Conservation (phyloP, 92 coral and sea anemone genomes). For the Nematostella vectensis region DNA sequence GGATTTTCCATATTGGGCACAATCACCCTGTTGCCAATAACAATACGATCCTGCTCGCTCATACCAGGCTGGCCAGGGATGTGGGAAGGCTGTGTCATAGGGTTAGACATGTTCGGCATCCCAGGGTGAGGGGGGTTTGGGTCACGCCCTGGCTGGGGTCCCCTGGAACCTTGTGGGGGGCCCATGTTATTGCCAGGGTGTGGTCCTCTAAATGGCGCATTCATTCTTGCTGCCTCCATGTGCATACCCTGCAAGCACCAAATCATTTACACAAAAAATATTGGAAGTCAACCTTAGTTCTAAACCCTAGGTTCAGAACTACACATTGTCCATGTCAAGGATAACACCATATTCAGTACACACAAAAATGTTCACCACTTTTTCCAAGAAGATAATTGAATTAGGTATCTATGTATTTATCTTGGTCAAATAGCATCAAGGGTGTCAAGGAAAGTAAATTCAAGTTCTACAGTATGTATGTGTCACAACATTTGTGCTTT, state of each 20-base stretch:
- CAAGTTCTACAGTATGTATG: too few relatives aligned
- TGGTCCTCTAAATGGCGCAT: constrained; percentile 27
- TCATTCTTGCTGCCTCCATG: constrained; percentile 16
- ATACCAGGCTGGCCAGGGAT: constrained; percentile 30
- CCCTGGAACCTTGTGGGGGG: constrained; percentile 19
- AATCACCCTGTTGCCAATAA: constrained; percentile 74
- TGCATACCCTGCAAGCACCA: constrained; percentile 9
- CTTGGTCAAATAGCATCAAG: too few relatives aligned
- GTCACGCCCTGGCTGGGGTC: constrained; percentile 16
- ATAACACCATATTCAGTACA: too few relatives aligned
- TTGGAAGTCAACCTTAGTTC: too few relatives aligned
- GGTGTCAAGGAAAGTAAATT: too few relatives aligned
- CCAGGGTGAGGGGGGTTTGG: constrained; percentile 37
- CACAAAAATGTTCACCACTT: too few relatives aligned
- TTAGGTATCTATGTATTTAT: too few relatives aligned
- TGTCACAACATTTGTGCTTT: too few relatives aligned
- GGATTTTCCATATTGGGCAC: constrained; percentile 74
- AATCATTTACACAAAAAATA: too few relatives aligned
- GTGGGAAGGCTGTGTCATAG: constrained; percentile 15
- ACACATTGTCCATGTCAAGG: too few relatives aligned
- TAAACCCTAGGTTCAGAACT: too few relatives aligned
- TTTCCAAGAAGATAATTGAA: too few relatives aligned
- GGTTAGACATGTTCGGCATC: constrained; percentile 16
- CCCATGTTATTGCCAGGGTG: constrained; percentile 25
- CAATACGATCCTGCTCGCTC: constrained; percentile 65